phyloP scores from a whole-genome alignment of 2,888 invertebrate species.

The Stegana nigrithorax region DNA sequence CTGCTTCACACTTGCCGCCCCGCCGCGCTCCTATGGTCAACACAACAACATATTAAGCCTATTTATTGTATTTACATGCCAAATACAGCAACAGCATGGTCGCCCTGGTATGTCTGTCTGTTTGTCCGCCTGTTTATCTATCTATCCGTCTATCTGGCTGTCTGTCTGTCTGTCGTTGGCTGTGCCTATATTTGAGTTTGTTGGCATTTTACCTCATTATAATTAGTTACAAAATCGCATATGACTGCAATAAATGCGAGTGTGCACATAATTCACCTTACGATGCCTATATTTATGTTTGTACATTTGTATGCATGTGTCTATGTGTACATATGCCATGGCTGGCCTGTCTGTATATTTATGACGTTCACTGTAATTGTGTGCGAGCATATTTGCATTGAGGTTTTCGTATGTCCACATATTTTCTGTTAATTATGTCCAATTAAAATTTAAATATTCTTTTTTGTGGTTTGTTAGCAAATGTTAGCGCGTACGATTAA shows the following conservation, averaged over 20 bases:
- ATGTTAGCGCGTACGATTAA: slow-evolving; percentile 24
- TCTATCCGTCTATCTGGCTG: neutral
- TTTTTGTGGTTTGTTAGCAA: slow-evolving; percentile 4
- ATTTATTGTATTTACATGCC: neutral
- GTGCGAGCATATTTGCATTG: neutral
- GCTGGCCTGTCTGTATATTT: slow-evolving; percentile 28
- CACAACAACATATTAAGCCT: neutral
- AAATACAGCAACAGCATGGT: neutral
- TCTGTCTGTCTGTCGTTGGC: slow-evolving; percentile 1
- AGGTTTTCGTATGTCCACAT: slow-evolving; percentile 21
- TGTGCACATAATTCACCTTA: slow-evolving; percentile 4
- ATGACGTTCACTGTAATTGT: slow-evolving; percentile 4
- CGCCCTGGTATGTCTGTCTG: neutral
- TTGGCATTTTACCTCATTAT: slow-evolving; percentile 38
- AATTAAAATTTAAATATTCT: slow-evolving; percentile 45
- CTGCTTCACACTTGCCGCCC: slow-evolving; percentile 26
- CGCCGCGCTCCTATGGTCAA: neutral
- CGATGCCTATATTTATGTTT: neutral
- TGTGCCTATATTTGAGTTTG: slow-evolving; percentile 18
- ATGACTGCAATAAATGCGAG: slow-evolving; percentile 54
- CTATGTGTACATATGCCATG: too few species aligned
- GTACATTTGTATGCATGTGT: slow-evolving; percentile 10
- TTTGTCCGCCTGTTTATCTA: neutral
- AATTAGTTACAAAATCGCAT: slow-evolving; percentile 56
- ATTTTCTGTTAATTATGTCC: slow-evolving; percentile 49